Conservation (phyloP, 2,888 invertebrate genomes). For the Cryptocephalus primarius region DNA sequence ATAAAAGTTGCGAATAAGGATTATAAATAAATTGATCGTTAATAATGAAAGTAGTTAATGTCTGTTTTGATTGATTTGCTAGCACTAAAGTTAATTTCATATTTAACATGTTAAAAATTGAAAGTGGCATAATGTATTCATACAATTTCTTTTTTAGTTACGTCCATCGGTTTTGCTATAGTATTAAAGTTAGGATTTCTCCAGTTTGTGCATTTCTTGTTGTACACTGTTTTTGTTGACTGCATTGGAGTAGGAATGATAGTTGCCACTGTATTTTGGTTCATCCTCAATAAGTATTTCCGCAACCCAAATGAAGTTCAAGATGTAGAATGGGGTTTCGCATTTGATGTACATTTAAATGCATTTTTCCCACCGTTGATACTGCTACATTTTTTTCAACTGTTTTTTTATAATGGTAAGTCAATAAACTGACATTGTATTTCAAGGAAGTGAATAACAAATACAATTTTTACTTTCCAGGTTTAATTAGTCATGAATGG, state of each 20-base stretch:
- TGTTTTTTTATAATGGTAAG: constrained; percentile 49
- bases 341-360: constrained; percentile 97
- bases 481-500: constrained; percentile 27
- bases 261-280: constrained; percentile 19
- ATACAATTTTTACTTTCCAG: not conserved
- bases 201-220: constrained; percentile 69
- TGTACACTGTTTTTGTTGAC: constrained; percentile 90
- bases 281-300: constrained; percentile 24
- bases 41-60: too few relatives aligned
- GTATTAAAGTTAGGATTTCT: constrained; percentile 58
- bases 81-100: too few relatives aligned
- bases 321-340: constrained; percentile 96
- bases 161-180: constrained; percentile 80
- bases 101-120: not conserved
- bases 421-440: not conserved
- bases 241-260: constrained; percentile 50
- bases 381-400: constrained; percentile 84
- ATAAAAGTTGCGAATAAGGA: too few relatives aligned
- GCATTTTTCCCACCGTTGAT: constrained; percentile 96
- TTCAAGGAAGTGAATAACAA: not conserved
- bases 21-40: too few relatives aligned
- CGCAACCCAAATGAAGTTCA: constrained; percentile 56
- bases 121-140: not conserved
- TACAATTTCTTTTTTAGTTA: constrained; percentile 34
- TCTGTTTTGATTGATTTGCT: too few relatives aligned